Evolutionary conservation across 1,140 invertebrate genomes (phyloP).

Genomic region (Drosophila ercepeae): DNA sequence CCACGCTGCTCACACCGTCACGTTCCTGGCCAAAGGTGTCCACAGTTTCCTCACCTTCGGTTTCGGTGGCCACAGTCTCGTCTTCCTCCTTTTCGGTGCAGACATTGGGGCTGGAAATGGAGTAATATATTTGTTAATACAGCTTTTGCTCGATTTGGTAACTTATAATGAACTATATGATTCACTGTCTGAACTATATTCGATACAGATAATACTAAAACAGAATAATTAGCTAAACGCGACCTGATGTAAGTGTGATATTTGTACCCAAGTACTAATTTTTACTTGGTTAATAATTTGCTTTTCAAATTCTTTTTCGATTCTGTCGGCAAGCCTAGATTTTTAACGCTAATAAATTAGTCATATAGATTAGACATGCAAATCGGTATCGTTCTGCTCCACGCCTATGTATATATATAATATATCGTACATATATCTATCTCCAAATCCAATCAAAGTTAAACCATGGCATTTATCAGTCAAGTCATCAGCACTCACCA

Average conservation of each 20-base stretch:
- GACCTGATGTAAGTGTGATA: conserved; percentile 1
- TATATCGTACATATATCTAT: conserved; percentile 11
- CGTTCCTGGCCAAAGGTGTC: conserved; percentile 80
- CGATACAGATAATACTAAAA: background rate
- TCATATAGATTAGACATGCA: conserved; percentile 34
- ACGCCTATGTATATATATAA: background rate
- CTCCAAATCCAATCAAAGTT: conserved; percentile 34
- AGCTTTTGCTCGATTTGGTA: background rate
- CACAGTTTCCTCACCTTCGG: conserved; percentile 65
- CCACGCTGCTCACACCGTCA: conserved; percentile 56
- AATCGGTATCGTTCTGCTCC: conserved; percentile 18
- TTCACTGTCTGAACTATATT: background rate
- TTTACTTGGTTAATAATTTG: background rate
- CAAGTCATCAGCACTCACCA: conserved; percentile 38
- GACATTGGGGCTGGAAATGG: conserved; percentile 64
- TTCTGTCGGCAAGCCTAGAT: background rate
- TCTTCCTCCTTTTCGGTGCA: conserved; percentile 77
- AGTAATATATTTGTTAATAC: background rate
- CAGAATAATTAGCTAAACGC: too few relatives aligned
- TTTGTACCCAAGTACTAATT: conserved; percentile 5
- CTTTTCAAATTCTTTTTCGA: background rate
- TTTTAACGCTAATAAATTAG: conserved; percentile 38
- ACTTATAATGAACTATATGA: background rate
- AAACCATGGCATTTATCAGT: conserved; percentile 34
- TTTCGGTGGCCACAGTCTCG: conserved; percentile 51